These are phyloP conservation scores for Gila robusta DNA, from an alignment of 2,797 vertebrate genomes.

Conservation along the genomic window DNA sequence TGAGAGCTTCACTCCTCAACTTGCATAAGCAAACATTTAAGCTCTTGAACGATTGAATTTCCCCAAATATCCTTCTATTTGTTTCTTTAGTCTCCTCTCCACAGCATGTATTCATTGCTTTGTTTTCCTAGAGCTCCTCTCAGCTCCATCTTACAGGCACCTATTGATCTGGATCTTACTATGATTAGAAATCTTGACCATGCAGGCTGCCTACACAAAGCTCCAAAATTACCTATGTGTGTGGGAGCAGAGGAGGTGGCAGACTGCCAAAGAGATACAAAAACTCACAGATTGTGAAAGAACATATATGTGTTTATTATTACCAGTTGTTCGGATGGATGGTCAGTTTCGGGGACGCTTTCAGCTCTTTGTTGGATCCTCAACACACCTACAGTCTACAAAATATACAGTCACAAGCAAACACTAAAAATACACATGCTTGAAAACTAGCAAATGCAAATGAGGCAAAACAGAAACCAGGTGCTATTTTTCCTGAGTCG, in stretches of 20 bases:
- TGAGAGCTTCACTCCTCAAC: background rate
- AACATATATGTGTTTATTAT: background rate
- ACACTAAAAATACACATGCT: slow-evolving; percentile 19
- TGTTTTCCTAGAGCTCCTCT: slow-evolving; percentile 24
- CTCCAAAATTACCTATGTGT: slow-evolving; percentile 46
- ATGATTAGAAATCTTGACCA: slow-evolving; percentile 43
- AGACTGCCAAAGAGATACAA: slow-evolving; percentile 28
- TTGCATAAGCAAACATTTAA: background rate
- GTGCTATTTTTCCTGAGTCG: background rate
- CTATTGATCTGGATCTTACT: slow-evolving; percentile 47
- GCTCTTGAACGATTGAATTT: background rate
- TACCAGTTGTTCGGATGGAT: background rate
- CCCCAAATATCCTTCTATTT: slow-evolving; percentile 4
- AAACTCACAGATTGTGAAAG: slow-evolving; percentile 26
- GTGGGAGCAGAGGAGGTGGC: slow-evolving; percentile 26
- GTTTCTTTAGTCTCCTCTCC: background rate
- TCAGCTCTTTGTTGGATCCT: background rate
- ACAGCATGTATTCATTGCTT: background rate
- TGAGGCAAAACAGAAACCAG: background rate
- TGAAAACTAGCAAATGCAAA: slow-evolving; percentile 1
- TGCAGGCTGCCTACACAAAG: slow-evolving; percentile 38
- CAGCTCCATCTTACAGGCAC: slow-evolving; percentile 39
- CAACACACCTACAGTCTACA: background rate
- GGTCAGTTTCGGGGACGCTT: background rate
- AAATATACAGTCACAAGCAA: background rate